These are phyloP conservation scores for Tragopan temminckii DNA, from an alignment of 2,797 vertebrate species.

Conservation along the genomic window DNA sequence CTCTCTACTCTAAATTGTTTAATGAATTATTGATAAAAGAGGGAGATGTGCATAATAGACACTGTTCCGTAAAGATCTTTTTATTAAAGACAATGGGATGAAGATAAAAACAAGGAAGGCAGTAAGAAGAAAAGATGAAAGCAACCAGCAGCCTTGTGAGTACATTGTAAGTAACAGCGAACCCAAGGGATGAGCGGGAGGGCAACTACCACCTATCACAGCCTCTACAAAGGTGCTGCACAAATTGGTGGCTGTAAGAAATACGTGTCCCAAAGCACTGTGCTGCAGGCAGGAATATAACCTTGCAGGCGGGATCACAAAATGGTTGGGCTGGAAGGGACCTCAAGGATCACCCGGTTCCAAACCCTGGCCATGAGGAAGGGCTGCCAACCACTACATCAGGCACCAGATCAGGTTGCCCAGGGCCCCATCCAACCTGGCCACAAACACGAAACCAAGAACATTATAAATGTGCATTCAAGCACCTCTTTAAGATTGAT, in stretches of 20 bases:
- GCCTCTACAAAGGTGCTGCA: not conserved
- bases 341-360: too few relatives aligned
- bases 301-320: not conserved
- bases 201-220: not conserved
- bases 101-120: conserved; percentile 27
- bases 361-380: too few relatives aligned
- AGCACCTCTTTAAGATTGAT: not conserved
- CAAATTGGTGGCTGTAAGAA: not conserved
- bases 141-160: not conserved
- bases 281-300: not conserved
- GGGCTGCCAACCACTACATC: too few relatives aligned
- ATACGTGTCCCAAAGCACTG: not conserved
- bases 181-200: not conserved
- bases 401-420: too few relatives aligned
- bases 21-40: conserved; percentile 67
- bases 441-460: not conserved
- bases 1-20: conserved; percentile 32
- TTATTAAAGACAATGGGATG: conserved; percentile 17
- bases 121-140: conserved; percentile 43
- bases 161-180: not conserved
- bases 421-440: too few relatives aligned
- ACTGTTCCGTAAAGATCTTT: conserved; percentile 15
- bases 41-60: not conserved
- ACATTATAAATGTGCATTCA: not conserved
- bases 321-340: too few relatives aligned